These are phyloP conservation scores for Parapristionchus giblindavisi DNA, from an alignment of 2,888 invertebrate species.

Conservation along the genomic window DNA sequence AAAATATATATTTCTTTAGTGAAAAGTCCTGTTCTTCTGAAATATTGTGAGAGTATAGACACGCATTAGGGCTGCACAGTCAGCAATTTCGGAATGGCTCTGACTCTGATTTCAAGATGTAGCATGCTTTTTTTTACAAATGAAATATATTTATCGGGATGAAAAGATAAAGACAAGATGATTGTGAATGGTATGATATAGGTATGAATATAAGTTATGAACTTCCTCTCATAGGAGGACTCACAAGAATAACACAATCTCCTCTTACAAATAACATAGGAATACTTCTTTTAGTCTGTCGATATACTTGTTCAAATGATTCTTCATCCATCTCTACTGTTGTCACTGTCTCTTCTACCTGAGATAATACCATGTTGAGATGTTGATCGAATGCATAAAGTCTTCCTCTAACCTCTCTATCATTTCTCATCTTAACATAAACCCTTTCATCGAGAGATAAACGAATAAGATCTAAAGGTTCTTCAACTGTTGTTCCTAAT, in stretches of 20 bases:
- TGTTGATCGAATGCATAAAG: constrained; percentile 96
- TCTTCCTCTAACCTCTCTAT: constrained; percentile 81
- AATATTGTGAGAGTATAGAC: too few species aligned
- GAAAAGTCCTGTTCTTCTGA: too few species aligned
- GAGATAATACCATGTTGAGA: constrained; percentile 90
- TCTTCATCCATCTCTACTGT: constrained; percentile 96
- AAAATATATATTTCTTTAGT: too few species aligned
- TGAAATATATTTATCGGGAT: too few species aligned
- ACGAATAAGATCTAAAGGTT: constrained; percentile 94
- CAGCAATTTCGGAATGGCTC: too few species aligned
- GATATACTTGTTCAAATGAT: constrained; percentile 94
- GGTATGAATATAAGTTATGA: too few species aligned
- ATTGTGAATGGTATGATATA: too few species aligned
- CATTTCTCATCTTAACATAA: constrained; percentile 98
- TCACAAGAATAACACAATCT: constrained; percentile 97
- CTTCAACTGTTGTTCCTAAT: constrained; percentile 89
- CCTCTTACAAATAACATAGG: constrained; percentile 99
- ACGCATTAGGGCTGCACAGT: too few species aligned
- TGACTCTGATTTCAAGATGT: too few species aligned
- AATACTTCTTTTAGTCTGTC: constrained; percentile 74
- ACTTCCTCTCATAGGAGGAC: constrained; percentile 78
- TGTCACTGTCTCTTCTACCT: constrained; percentile 78
- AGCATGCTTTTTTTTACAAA: too few species aligned
- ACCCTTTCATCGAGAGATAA: constrained; percentile 97
- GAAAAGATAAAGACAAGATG: too few species aligned